Evolutionary conservation across 2,888 invertebrate genomes (phyloP), one percentile per base, ranked within the genome.

Genomic region (Hemicrepidius hirtus): DNA sequence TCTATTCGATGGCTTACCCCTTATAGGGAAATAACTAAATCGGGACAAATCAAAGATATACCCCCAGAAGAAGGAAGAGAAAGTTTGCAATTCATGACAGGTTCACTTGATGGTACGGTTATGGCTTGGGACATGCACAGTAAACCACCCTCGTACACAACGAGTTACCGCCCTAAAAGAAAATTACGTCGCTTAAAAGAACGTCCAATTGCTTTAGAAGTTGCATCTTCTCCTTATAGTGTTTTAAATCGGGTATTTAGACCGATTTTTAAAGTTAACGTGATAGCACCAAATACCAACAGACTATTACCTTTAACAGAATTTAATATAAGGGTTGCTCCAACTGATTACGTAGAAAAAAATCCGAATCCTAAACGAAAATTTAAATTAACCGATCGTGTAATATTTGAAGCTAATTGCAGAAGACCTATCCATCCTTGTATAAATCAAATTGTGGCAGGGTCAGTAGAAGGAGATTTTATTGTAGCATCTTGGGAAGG

Each of bases 61-160:
- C 85, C 80, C 0, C 84, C 81, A 76, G 87, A 85, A 76, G 68
- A 74, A 79, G 83, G 86, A 0, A 81, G 82, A 10, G 80, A 83
- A 21, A 87, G 91, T 10, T 85, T 90, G 68, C 93, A 92, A 80
- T 92, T 94, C 81, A 83, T 91, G 2, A 91, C 93, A 0, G 88
- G 90, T 24, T 89, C 92, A 24, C 87, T 90, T 74, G 94, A 94
- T 82, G 94, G 94, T 0, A 89, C 86, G 0, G 87, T 94, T 55
- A 87, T 91, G 44, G 90, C 93, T 81, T 95, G 94, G 94, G 91
- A 93, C 85, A 85, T 94, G 59, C 90, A 91, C 74, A 87, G 87
- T 69, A 85, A 83, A 75, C 84, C 84, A 0, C 1, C 7, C 3
- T 1, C 2, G 78, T 76, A 78, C 71, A 77, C 78, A 67, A 84